Conservation (phyloP, 1,140 invertebrate species). For the Teleogryllus occipitalis region DNA sequence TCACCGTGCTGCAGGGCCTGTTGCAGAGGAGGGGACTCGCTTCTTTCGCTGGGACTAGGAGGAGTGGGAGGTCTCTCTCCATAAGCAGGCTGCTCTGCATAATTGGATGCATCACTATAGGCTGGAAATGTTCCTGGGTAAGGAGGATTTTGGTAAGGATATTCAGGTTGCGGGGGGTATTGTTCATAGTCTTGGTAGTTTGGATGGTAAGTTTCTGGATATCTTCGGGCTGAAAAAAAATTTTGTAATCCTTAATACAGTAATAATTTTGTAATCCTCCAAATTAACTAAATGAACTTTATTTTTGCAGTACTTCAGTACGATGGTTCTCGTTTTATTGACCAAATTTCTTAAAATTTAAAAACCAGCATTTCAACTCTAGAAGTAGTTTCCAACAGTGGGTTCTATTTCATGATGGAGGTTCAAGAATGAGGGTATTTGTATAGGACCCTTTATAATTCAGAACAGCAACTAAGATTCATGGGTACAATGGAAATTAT, state of each 20-base stretch:
- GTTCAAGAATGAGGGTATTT: no score
- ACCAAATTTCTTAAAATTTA: no score
- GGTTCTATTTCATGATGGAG: no score
- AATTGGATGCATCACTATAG: slow-evolving; percentile 32
- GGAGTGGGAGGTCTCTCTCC: slow-evolving; percentile 47
- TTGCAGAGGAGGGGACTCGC: slow-evolving; percentile 49
- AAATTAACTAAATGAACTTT: no score
- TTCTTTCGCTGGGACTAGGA: slow-evolving; percentile 48
- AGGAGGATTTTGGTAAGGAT: slow-evolving; percentile 31
- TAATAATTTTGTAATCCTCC: not conserved
- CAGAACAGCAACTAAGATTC: no score
- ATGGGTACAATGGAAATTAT: no score
- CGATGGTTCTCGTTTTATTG: no score
- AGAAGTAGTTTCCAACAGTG: no score
- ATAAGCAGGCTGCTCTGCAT: slow-evolving; percentile 34
- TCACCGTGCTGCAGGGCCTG: slow-evolving; percentile 30
- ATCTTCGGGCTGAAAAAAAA: slow-evolving; percentile 26
- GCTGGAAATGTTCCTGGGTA: slow-evolving; percentile 31
- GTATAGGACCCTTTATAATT: no score
- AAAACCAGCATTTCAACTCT: no score
- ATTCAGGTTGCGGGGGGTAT: slow-evolving; percentile 42
- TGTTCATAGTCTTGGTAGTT: slow-evolving; percentile 52
- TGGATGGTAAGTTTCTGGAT: slow-evolving; percentile 31
- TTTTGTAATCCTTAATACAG: no score
- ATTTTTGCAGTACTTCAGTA: no score